Evolutionary conservation across 2,113 vertebrate genomes (phyloP), one percentile per base, ranked within the genome.

Genomic region (Panthera leo): DNA sequence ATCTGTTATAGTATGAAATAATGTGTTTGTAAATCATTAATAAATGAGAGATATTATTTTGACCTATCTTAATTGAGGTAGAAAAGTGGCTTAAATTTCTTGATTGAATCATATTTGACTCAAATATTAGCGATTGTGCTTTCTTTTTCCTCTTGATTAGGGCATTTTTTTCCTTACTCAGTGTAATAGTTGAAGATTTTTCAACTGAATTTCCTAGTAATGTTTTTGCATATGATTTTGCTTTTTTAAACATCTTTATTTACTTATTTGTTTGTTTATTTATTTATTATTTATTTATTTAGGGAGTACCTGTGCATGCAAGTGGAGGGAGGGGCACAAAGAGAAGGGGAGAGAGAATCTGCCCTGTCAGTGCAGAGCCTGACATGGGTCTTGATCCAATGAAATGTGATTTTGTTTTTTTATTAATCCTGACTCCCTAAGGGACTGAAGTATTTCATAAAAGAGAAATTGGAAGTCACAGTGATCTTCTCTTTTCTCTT

Each of bases 121-220:
- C 1, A 15, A 85, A 83, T 31, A 84, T 82, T 89, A 78, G 63
- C 83, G n/a, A 45, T 70, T 83, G 25, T 78, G 31, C 71, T 91
- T 76, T 91, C 48, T 61, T 97, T 92, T 95, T 85, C 21, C 39
- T 58, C 27, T 94, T 80, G 55, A 93, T 16, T 86, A 51, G n/a
- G 18, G 5, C 82, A 55, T 84, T 61, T 12, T 94, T 89, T 95
- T 84, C n/a, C n/a, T 95, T 23, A 71, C 5, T 2, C 2, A 63
- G 2, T 89, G 1, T 87, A 83, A 21, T 89, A 78, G 27, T 42
- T 82, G n/a, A 73, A 42, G 16, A 55, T 31, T 75, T 91, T 90
- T 61, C 6, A 31, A 2, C 76, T 67, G 21, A 70, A 93, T 78
- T 87, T 84, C 21, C 29, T 92, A 36, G 18, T 68, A 71, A 71